Evolutionary conservation across 2,113 vertebrate genomes (phyloP).

Genomic region (Triplophysa tibetana): DNA sequence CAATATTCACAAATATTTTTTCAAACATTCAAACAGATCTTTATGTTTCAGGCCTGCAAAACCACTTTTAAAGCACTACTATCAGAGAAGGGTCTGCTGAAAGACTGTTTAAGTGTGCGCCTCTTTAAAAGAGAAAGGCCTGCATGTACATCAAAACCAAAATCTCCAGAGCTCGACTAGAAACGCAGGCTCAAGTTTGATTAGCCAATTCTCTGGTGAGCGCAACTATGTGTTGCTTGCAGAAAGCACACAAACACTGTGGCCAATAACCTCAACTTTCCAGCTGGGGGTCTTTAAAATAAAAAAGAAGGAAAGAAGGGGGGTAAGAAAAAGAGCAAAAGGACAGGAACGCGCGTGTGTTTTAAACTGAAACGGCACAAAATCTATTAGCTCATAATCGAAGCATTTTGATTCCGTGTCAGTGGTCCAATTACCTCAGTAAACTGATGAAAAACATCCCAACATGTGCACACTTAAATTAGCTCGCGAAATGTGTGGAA

Average conservation of each 20-base stretch:
- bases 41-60: not conserved
- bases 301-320: slow-evolving; percentile 23
- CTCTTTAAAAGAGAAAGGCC: slow-evolving; percentile 40
- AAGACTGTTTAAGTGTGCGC: slow-evolving; percentile 13
- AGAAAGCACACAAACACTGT: slow-evolving; percentile 44
- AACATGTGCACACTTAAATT: slow-evolving; percentile 25
- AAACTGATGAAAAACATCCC: slow-evolving; percentile 52
- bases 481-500: slow-evolving; percentile 4
- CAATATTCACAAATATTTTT: not conserved
- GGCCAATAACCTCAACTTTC: slow-evolving; percentile 57
- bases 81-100: slow-evolving; percentile 4
- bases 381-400: slow-evolving; percentile 67
- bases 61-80: not conserved
- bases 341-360: slow-evolving; percentile 43
- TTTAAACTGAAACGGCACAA: slow-evolving; percentile 22
- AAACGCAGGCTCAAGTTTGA: slow-evolving; percentile 55
- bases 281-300: slow-evolving; percentile 57
- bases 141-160: slow-evolving; percentile 43
- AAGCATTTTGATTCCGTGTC: slow-evolving; percentile 66
- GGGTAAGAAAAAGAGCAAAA: slow-evolving; percentile 51
- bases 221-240: slow-evolving; percentile 54
- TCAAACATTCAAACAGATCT: not conserved
- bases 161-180: slow-evolving; percentile 51
- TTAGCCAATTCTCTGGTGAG: slow-evolving; percentile 59
- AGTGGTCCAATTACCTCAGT: slow-evolving; percentile 62